Evolutionary conservation across 2,888 invertebrate species (phyloP), one percentile per base, ranked within the genome.

Genomic region (Agrotis segetum): DNA sequence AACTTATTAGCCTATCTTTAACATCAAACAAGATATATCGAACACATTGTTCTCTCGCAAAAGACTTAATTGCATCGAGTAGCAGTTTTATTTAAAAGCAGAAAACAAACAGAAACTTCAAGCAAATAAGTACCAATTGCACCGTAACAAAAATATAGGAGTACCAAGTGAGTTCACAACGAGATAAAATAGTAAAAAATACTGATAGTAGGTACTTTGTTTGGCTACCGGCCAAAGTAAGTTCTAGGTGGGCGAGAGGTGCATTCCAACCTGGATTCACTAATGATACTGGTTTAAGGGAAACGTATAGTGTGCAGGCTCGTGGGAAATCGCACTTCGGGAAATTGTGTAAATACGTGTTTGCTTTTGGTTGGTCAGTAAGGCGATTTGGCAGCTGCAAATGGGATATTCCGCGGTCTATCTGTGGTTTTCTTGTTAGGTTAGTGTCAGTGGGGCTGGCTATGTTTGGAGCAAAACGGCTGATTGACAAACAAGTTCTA

Each of bases 151-250:
- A 71, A 65, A 78, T 63, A 78, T 52, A 5, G 24, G 24, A 83
- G 58, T 67, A 17, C 16, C 19, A 53, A 65, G 58, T 55, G 83
- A 80, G 59, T 83, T 65, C 1, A 0, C 3, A 29, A 67, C 63
- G 85, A 84, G 83, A 53, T 72, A 50, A 62, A 69, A 11, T 71
- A 47, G 85, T 82, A 82, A 56, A 65, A 66, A 61, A 66, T n/a
- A 61, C 67, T 74, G 71, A 79, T 82, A 77, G 72, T n/a, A n/a
- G n/a, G n/a, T 60, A 67, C 71, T 86, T 34, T 83, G 73, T 84
- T 84, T 84, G 84, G 84, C 83, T 52, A 68, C 62, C 17, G 50
- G 83, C 84, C 84, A 84, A 86, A 82, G 74, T 79, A 77, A 84
- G 85, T 86, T 82, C 79, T 73, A 64, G 67, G 60, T 69, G 72